phyloP scores from a whole-genome alignment of 1,140 invertebrate genomes.

The Hylyphantes graminicola region DNA sequence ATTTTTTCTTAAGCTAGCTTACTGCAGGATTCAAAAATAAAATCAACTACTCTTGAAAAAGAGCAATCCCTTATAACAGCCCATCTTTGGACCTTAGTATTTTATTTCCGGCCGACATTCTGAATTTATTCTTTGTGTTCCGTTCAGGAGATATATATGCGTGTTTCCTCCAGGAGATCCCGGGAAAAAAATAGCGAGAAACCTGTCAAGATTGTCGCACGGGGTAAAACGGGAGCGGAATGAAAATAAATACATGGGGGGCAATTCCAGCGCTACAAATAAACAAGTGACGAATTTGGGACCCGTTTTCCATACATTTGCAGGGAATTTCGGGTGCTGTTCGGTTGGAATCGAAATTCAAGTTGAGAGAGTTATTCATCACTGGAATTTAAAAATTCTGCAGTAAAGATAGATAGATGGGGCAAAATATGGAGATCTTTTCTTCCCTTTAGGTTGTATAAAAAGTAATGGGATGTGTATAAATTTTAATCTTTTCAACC shows the following conservation, averaged over 20 bases:
- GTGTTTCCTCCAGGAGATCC: background rate
- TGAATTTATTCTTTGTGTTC: background rate
- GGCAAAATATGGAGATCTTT: too few species aligned
- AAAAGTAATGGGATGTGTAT: too few species aligned
- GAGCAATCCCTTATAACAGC: too few species aligned
- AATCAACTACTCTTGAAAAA: too few species aligned
- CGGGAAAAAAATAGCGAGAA: constrained; percentile 2
- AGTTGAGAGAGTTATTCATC: constrained; percentile 7
- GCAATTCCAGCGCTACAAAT: constrained; percentile 13
- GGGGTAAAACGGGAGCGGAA: background rate
- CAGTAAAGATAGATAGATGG: too few species aligned
- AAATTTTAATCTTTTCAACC: too few species aligned
- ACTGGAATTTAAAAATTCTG: too few species aligned
- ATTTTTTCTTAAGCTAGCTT: too few species aligned
- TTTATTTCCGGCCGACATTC: background rate
- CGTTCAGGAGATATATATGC: constrained; percentile 3
- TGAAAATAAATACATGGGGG: constrained; percentile 5
- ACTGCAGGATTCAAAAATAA: too few species aligned
- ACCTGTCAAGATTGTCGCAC: constrained; percentile 35
- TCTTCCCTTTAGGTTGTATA: too few species aligned
- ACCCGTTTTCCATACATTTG: constrained; percentile 9
- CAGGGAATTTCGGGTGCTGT: background rate
- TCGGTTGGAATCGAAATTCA: constrained; percentile 2
- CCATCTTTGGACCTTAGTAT: background rate
- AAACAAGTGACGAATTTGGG: constrained; percentile 28